Evolutionary conservation across 2,797 vertebrate genomes (phyloP).

Genomic region (Heterohyrax brucei): DNA sequence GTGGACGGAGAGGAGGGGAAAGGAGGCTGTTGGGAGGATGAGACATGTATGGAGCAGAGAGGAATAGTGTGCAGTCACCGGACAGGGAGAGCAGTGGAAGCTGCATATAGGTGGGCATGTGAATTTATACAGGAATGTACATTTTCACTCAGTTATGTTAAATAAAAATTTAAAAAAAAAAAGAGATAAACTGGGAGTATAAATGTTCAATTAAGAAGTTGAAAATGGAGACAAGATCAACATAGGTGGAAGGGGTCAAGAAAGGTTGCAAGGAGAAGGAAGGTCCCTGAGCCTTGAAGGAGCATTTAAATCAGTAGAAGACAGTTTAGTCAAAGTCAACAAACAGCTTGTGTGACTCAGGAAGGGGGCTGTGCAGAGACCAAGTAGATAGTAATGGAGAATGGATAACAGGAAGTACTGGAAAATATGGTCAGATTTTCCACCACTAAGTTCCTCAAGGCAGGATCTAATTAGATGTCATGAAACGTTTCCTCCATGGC

Average conservation of each 20-base stretch:
- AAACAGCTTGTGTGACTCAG: neutral
- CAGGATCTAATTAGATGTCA: neutral
- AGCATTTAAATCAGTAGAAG: slow-evolving; percentile 31
- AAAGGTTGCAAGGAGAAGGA: neutral
- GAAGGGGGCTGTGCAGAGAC: neutral
- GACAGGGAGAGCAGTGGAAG: too few relatives aligned
- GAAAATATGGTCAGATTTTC: neutral
- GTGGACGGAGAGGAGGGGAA: too few relatives aligned
- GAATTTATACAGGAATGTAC: too few relatives aligned
- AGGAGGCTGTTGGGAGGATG: too few relatives aligned
- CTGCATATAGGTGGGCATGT: too few relatives aligned
- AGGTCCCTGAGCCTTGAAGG: neutral
- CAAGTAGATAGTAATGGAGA: neutral
- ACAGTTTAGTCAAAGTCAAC: slow-evolving; percentile 16
- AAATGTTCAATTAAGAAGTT: slow-evolving; percentile 18
- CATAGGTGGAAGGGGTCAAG: slow-evolving; percentile 23
- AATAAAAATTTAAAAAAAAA: too few relatives aligned
- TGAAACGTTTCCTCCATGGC: neutral
- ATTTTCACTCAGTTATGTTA: too few relatives aligned
- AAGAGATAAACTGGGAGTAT: neutral
- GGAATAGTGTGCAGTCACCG: too few relatives aligned
- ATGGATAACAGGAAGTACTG: slow-evolving; percentile 20
- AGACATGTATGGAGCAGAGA: too few relatives aligned
- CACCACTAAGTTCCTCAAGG: slow-evolving; percentile 9
- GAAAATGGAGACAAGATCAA: slow-evolving; percentile 26